Conservation (phyloP, 2,113 vertebrate species). For the Hassar affinis region DNA sequence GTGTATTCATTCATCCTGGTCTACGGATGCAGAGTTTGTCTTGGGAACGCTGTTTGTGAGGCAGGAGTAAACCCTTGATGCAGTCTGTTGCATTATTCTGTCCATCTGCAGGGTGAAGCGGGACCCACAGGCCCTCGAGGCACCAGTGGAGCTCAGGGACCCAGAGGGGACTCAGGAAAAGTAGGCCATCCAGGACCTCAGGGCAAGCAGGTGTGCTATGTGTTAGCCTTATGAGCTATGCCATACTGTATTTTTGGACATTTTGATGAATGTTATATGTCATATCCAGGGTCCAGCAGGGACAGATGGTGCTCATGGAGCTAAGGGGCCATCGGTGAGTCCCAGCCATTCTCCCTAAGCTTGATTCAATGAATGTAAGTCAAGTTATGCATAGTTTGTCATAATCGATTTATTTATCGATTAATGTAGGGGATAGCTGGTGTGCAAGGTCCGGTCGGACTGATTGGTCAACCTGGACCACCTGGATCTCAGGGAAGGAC, state of each 20-base stretch:
- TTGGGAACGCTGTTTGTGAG: neutral
- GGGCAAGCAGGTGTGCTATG: conserved; percentile 79
- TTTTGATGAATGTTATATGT: neutral
- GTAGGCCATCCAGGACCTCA: conserved; percentile 77
- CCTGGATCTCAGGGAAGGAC: conserved; percentile 90
- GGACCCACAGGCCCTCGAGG: conserved; percentile 91
- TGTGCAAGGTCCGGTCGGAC: conserved; percentile 79
- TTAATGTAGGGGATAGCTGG: conserved; percentile 80
- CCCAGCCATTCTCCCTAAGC: neutral
- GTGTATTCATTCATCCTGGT: neutral
- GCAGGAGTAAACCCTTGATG: neutral
- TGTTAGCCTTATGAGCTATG: neutral
- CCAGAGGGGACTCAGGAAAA: conserved; percentile 84
- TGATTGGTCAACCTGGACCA: conserved; percentile 80
- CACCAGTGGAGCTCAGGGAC: conserved; percentile 85
- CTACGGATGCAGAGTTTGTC: too few relatives aligned
- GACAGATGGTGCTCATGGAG: conserved; percentile 77
- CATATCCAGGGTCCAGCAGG: conserved; percentile 75
- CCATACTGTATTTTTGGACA: neutral
- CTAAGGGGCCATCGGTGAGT: conserved; percentile 83
- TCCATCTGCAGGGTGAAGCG: conserved; percentile 80
- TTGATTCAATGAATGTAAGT: neutral
- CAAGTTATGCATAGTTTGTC: neutral
- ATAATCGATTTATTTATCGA: neutral
- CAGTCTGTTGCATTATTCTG: neutral